Conservation (phyloP, 2,797 vertebrate species). For the Myripristis jacobus region DNA sequence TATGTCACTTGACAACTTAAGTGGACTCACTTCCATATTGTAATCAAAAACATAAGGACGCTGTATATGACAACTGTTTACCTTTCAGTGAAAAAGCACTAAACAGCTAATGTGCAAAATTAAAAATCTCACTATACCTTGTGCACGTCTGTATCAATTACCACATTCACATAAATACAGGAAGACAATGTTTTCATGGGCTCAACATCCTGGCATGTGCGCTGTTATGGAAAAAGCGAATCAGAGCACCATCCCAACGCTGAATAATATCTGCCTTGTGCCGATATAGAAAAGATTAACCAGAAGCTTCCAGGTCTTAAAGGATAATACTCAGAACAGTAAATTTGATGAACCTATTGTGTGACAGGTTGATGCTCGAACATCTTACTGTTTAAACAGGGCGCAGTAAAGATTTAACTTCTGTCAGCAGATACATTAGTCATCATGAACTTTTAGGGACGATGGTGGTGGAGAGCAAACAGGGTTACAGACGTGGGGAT, state of each 20-base stretch:
- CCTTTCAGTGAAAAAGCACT: neutral
- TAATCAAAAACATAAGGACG: neutral
- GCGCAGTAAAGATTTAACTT: constrained; percentile 46
- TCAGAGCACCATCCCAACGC: constrained; percentile 37
- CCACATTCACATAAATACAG: neutral
- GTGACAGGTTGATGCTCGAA: constrained; percentile 70
- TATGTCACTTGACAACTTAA: constrained; percentile 41
- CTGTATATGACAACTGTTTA: neutral
- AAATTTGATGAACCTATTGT: constrained; percentile 56
- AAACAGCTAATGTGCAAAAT: neutral
- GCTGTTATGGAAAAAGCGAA: neutral
- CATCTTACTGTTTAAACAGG: constrained; percentile 63
- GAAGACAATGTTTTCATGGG: neutral
- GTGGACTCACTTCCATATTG: constrained; percentile 15
- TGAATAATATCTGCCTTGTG: constrained; percentile 41
- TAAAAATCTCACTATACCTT: neutral
- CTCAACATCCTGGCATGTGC: neutral
- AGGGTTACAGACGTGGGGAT: constrained; percentile 7
- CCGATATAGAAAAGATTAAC: constrained; percentile 48
- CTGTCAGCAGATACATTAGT: constrained; percentile 60
- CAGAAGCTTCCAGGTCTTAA: constrained; percentile 29
- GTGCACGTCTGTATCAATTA: neutral
- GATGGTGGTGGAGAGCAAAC: too few species aligned
- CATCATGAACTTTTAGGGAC: constrained; percentile 31
- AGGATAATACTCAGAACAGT: constrained; percentile 50